Base-by-base conservation (phyloP, 1,140 invertebrate genomes). In the Orussus abietinus region DNA sequence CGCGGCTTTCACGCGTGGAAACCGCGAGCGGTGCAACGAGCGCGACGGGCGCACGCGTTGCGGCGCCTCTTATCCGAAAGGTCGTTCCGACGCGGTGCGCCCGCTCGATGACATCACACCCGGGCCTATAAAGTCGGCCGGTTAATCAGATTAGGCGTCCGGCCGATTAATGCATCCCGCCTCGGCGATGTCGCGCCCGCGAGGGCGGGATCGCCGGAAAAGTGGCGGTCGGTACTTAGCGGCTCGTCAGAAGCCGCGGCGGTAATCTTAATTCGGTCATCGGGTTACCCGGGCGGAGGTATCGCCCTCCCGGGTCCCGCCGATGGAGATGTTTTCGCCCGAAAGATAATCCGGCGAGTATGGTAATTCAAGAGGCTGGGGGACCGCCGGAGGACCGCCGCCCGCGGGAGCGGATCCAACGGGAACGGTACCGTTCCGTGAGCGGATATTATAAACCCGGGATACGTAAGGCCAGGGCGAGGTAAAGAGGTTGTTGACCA, bases 181-280 rank as follows among this genome's bases (percentile, higher is more conserved):
- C n/a, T n/a, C n/a, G n/a, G n/a, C n/a, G n/a, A n/a, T n/a, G n/a
- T n/a, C n/a, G n/a, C n/a, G n/a, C n/a, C n/a, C n/a, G n/a, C n/a
- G n/a, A n/a, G n/a, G n/a, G n/a, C n/a, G n/a, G n/a, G n/a, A n/a
- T n/a, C n/a, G n/a, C n/a, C n/a, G n/a, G n/a, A n/a, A n/a, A 55
- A 63, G 63, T 56, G 54, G 52, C 58, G 54, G 53, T 64, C 59
- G 56, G 57, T 54, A 60, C 61, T 64, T 63, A 64, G 64, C 62
- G 59, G 61, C 55, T 57, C 61, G 55, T 67, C 61, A 63, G 53
- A 64, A 62, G 61, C 52, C 25, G 51, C 55, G n/a, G n/a, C n/a
- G n/a, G n/a, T 69, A 59, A 69, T 69, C 64, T 67, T 62, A 62
- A 68, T 66, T 67, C 64, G 59, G 58, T 70, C 66, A 68, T 70